These are phyloP conservation scores for Trichonephila clavipes DNA, from an alignment of 1,140 invertebrate species.

Conservation along the genomic window DNA sequence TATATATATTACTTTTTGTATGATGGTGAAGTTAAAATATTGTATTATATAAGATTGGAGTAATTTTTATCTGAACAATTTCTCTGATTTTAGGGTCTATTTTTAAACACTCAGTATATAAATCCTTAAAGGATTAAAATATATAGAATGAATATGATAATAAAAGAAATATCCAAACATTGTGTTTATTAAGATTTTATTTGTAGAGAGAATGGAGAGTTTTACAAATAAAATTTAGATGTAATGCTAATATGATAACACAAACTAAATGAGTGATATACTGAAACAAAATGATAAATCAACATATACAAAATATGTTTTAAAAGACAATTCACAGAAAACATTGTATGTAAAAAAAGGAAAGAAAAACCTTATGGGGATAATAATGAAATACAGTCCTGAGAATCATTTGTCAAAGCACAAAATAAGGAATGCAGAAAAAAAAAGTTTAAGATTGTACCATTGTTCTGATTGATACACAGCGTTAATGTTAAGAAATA, in stretches of 20 bases:
- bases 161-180: not conserved
- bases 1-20: too few species aligned
- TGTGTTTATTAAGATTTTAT: conserved; percentile 12
- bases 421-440: conserved; percentile 26
- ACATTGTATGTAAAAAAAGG: too few species aligned
- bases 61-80: too few species aligned
- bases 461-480: not conserved
- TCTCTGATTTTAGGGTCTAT: too few species aligned
- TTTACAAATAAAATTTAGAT: not conserved
- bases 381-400: conserved; percentile 2
- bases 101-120: too few species aligned
- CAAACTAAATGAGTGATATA: not conserved
- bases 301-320: not conserved
- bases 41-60: too few species aligned
- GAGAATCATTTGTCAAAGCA: conserved; percentile 15
- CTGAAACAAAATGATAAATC: not conserved
- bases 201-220: conserved; percentile 15
- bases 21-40: too few species aligned
- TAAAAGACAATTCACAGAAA: conserved; percentile 14
- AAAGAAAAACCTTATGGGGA: not conserved
- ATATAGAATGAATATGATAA: not conserved
- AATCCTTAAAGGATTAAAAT: too few species aligned
- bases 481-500: not conserved
- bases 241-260: not conserved
- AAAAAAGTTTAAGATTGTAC: not conserved